These are phyloP conservation scores for Spea bombifrons DNA, from an alignment of 2,113 vertebrate species.

Conservation along the genomic window DNA sequence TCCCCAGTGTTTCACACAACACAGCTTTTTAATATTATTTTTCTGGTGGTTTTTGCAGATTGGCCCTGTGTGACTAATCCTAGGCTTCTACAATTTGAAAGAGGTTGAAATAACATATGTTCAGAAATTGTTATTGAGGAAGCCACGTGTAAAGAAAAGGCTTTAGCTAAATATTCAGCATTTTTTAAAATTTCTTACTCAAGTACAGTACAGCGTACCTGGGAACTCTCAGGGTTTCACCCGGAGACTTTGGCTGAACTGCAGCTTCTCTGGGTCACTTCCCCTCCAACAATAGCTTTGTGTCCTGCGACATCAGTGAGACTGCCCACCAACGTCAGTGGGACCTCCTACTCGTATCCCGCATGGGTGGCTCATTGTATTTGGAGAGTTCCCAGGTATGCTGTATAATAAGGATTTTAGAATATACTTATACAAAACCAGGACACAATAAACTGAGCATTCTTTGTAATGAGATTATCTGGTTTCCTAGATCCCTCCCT, in stretches of 20 bases:
- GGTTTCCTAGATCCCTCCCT: no score
- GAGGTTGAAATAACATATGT: conserved; percentile 23
- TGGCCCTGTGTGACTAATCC: conserved; percentile 6
- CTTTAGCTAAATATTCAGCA: conserved; percentile 24
- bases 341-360: no score
- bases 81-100: neutral
- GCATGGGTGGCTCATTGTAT: no score
- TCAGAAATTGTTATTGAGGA: conserved; percentile 39
- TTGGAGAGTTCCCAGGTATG: no score
- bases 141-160: conserved; percentile 27
- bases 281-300: no score
- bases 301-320: no score
- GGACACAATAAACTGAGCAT: no score
- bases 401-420: no score
- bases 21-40: conserved; percentile 40
- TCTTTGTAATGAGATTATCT: no score
- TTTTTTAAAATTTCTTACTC: conserved; percentile 29
- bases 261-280: neutral
- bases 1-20: conserved; percentile 32
- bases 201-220: neutral
- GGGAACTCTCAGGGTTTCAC: conserved; percentile 25
- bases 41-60: conserved; percentile 17
- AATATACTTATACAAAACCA: no score
- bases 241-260: neutral
- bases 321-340: no score